Base-by-base conservation (phyloP, 2,888 invertebrate genomes). In the Oscheius onirici region DNA sequence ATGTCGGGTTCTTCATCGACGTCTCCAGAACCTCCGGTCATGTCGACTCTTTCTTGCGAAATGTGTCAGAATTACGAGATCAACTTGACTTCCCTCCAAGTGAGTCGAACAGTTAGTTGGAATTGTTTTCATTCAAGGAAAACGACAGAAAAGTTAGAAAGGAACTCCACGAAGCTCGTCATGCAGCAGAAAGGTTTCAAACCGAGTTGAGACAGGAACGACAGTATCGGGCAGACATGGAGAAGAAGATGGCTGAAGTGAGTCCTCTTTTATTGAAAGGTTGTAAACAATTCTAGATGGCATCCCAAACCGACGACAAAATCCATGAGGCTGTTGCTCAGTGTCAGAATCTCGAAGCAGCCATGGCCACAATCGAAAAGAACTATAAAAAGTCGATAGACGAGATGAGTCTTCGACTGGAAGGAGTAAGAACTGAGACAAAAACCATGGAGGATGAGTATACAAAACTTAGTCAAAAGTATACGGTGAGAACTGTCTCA, bases 51-150 rank as follows among this genome's bases (percentile, higher is more conserved):
- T 1, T 46, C 74, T 20, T 96, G 96, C 89, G 93, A 92, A 89
- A 94, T 94, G 92, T 97, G 96, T 88, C 91, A 91, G 74, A 93
- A 93, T 90, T 93, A 94, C 88, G 92, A 95, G 90, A 90, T 92
- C 74, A 92, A 94, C 89, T 89, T 95, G 82, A 93, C 94, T 74
- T 90, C 91, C 74, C 91, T 93, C 79, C 94, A 95, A 82, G 84
- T 82, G 79, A 10, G 80, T 20, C 1, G 13, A 20, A n/a, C 2
- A 15, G 24, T 28, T 54, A 11, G 15, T 54, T 54, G 22, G 20
- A 46, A 22, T 13, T 44, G n/a, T 13, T 52, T 52, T 52, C 52
- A 3, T 8, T 52, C 15, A 52, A 82, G 88, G 86, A 88, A 73
- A 81, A 80, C 68, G 90, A 90, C 71, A 88, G 82, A 54, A 86